phyloP scores from a whole-genome alignment of 2,113 vertebrate species.

The Maylandia zebra region DNA sequence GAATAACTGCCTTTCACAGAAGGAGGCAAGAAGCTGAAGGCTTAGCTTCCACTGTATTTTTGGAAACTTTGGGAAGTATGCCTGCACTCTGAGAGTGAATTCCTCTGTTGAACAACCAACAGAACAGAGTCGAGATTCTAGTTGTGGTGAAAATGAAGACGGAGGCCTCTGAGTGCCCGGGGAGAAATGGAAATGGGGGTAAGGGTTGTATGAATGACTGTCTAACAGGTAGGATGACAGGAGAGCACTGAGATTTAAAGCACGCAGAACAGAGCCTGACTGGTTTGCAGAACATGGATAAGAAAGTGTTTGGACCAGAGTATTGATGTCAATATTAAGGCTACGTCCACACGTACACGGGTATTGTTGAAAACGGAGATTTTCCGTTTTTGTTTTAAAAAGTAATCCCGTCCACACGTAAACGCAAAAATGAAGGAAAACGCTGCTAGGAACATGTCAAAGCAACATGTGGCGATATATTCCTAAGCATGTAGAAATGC shows the following conservation, averaged over 20 bases:
- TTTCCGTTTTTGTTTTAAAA: no score
- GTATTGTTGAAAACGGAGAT: accelerated
- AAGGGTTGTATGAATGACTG: not conserved
- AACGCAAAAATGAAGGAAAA: accelerated
- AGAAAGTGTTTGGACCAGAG: not conserved
- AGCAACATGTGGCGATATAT: accelerated
- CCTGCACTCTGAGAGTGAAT: not conserved
- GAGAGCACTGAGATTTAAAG: not conserved
- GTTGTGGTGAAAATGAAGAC: not conserved
- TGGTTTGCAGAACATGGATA: not conserved
- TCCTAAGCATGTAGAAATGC: accelerated
- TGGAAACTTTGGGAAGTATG: not conserved
- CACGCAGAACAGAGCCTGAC: not conserved
- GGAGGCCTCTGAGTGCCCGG: not conserved
- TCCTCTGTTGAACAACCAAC: not conserved
- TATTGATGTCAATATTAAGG: not conserved
- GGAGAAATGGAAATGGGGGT: no score
- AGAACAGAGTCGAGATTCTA: not conserved
- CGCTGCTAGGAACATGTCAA: accelerated
- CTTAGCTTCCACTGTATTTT: not conserved
- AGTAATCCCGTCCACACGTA: no score
- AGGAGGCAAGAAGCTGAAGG: not conserved
- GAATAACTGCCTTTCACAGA: not conserved
- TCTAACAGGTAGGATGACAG: not conserved
- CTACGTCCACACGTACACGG: no score